Percentiles rank a stretch among this genome's conserved stretches.
These are phyloP conservation scores for Drosophila merina DNA, from an alignment of 2,888 invertebrate species.

Conservation along the genomic window DNA sequence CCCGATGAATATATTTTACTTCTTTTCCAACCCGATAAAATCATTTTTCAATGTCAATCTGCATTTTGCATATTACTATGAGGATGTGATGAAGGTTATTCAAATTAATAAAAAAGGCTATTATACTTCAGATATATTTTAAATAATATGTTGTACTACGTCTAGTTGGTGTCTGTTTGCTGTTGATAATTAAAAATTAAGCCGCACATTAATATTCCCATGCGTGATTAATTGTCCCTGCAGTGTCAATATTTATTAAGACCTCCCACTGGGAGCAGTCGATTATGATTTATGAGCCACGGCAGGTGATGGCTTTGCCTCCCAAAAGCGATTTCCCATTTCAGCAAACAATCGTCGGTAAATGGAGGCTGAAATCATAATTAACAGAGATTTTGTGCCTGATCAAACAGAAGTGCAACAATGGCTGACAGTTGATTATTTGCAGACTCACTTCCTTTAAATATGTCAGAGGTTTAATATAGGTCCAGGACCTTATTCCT, in stretches of 20 bases:
- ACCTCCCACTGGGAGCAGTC: conserved; percentile 20
- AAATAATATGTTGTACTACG: neutral
- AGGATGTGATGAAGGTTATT: neutral
- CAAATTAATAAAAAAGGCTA: neutral
- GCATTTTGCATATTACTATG: conserved; percentile 39
- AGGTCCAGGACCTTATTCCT: neutral
- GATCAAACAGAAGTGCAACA: conserved; percentile 34
- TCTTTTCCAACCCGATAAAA: conserved; percentile 19
- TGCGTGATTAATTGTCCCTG: conserved; percentile 56
- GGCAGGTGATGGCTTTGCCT: conserved; percentile 23
- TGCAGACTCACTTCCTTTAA: conserved; percentile 26
- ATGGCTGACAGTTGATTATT: conserved; percentile 7
- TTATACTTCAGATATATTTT: neutral
- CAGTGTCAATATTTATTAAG: conserved; percentile 55
- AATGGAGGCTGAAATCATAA: conserved; percentile 59
- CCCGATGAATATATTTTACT: conserved; percentile 33
- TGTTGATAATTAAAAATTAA: conserved; percentile 38
- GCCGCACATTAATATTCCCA: conserved; percentile 25
- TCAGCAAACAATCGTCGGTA: conserved; percentile 24
- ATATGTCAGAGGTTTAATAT: conserved; percentile 4
- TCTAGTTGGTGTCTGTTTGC: conserved; percentile 24
- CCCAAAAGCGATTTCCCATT: conserved; percentile 22
- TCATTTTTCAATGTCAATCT: conserved; percentile 70
- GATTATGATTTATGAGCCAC: conserved; percentile 64
- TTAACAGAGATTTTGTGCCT: conserved; percentile 48